phyloP scores from a whole-genome alignment of 2,797 vertebrate species.

The Thripadectes ignobilis region DNA sequence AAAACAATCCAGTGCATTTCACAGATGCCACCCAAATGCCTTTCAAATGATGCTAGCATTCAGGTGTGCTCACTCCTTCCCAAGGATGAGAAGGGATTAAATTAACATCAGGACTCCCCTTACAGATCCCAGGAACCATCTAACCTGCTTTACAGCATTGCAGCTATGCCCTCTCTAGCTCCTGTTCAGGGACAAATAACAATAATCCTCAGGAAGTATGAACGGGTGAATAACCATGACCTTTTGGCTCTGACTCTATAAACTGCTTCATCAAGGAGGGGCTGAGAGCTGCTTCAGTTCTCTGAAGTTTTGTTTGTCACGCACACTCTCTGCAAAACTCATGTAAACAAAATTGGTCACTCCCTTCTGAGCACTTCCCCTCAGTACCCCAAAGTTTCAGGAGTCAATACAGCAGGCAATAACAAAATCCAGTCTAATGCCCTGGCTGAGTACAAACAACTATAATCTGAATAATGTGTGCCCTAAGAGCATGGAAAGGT shows the following conservation, averaged over 20 bases:
- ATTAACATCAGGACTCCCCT: neutral
- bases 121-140: neutral
- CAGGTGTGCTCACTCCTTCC: neutral
- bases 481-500: neutral
- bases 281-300: neutral
- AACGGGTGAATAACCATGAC: neutral
- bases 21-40: neutral
- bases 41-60: neutral
- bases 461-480: neutral
- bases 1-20: neutral
- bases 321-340: neutral
- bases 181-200: neutral
- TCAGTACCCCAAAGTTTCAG: accelerated
- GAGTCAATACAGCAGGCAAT: neutral
- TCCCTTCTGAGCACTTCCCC: neutral
- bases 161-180: neutral
- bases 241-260: neutral
- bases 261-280: neutral
- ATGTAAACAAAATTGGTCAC: accelerated
- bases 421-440: neutral
- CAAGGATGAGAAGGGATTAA: neutral
- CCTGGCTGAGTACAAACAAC: neutral
- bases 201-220: neutral
- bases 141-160: neutral
- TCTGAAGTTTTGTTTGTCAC: neutral